Conservation (phyloP, 2,888 invertebrate species). For the Agriopis marginaria region DNA sequence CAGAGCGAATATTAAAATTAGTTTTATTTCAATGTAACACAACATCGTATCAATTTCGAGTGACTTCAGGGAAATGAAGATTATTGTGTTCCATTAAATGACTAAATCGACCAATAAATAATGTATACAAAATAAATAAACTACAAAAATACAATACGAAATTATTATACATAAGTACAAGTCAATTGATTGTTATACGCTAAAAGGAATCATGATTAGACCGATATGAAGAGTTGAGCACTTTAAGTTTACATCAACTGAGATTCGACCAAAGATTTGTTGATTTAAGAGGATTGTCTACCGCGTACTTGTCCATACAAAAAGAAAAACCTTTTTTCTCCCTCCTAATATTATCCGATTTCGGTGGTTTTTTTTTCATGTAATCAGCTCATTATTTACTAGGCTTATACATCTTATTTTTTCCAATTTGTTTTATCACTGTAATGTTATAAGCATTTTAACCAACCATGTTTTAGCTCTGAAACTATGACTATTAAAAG, state of each 20-base stretch:
- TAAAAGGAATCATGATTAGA: slow-evolving; percentile 58
- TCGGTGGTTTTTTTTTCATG: too few species aligned
- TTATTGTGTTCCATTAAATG: slow-evolving; percentile 33
- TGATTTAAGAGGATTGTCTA: too few species aligned
- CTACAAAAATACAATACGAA: slow-evolving; percentile 16
- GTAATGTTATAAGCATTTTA: too few species aligned
- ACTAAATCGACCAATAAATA: slow-evolving; percentile 12
- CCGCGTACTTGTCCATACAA: too few species aligned
- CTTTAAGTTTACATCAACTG: slow-evolving; percentile 32
- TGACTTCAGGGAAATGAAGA: neutral
- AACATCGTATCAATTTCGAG: slow-evolving; percentile 20
- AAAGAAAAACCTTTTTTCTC: too few species aligned
- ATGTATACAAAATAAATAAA: neutral
- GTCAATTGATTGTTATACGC: slow-evolving; percentile 45
- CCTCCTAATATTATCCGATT: too few species aligned
- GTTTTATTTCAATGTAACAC: slow-evolving; percentile 36
- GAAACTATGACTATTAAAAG: too few species aligned
- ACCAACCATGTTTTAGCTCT: too few species aligned
- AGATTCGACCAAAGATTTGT: slow-evolving; percentile 8
- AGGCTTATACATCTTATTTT: too few species aligned
- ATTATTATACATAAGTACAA: slow-evolving; percentile 51
- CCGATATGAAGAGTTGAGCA: slow-evolving; percentile 64
- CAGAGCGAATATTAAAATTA: slow-evolving; percentile 4
- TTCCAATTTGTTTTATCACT: too few species aligned
- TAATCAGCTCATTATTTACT: too few species aligned